phyloP scores from a whole-genome alignment of 2,113 vertebrate genomes.

The Garra rufa region DNA sequence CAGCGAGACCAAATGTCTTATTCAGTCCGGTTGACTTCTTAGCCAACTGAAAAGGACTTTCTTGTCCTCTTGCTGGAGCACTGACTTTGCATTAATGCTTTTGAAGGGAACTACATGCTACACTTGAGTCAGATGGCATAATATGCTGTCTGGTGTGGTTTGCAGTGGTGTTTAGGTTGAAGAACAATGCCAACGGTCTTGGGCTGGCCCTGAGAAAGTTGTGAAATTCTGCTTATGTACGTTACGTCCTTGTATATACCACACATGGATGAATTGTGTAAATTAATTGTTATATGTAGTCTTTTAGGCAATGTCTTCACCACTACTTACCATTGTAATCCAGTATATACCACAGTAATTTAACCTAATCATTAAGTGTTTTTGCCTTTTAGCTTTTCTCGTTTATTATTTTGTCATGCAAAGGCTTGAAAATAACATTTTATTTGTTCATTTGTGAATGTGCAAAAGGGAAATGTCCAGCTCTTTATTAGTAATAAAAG shows the following conservation, averaged over 20 bases:
- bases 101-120: constrained; percentile 28
- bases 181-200: constrained; percentile 74
- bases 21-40: neutral
- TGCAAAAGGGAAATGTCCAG: constrained; percentile 82
- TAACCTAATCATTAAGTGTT: constrained; percentile 61
- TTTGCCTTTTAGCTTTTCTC: constrained; percentile 68
- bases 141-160: neutral
- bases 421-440: constrained; percentile 66
- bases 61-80: neutral
- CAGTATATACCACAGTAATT: constrained; percentile 59
- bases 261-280: constrained; percentile 51
- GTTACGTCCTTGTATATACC: constrained; percentile 75
- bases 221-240: constrained; percentile 70
- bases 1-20: neutral
- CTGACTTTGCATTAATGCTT: neutral
- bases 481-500: constrained; percentile 90
- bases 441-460: constrained; percentile 73
- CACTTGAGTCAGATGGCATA: neutral
- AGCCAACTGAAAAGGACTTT: constrained; percentile 10
- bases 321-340: constrained; percentile 49
- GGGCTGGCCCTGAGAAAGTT: constrained; percentile 89
- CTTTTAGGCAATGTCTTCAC: neutral
- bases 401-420: constrained; percentile 62
- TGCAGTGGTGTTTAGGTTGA: neutral
- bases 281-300: constrained; percentile 19